Evolutionary conservation across 2,113 vertebrate genomes (phyloP).

Genomic region (Melospiza georgiana): DNA sequence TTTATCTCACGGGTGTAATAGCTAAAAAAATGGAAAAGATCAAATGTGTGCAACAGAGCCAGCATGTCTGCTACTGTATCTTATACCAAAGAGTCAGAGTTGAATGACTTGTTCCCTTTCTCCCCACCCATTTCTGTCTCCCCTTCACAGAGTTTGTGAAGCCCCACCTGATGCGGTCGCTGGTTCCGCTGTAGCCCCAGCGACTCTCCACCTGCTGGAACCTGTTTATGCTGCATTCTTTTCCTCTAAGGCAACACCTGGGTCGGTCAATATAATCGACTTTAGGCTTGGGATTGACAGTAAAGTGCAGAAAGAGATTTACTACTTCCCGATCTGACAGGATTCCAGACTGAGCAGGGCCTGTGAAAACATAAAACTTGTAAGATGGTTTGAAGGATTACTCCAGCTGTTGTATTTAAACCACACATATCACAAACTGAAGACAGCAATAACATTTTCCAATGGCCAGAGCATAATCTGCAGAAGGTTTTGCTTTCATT

Average conservation of each 20-base stretch:
- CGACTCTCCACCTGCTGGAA: constrained; percentile 97
- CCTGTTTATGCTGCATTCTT: constrained; percentile 91
- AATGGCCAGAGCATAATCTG: background rate
- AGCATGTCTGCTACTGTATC: background rate
- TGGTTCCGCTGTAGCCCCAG: constrained; percentile 95
- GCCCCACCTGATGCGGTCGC: constrained; percentile 89
- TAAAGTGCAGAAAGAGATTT: constrained; percentile 96
- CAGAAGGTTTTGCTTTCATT: background rate
- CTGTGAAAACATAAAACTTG: constrained; percentile 77
- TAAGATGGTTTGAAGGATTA: background rate
- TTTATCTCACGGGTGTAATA: background rate
- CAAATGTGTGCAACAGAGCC: background rate
- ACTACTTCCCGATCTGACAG: constrained; percentile 93
- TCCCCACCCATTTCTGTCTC: background rate
- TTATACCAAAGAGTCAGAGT: background rate
- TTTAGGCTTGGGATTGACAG: constrained; percentile 94
- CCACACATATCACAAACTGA: background rate
- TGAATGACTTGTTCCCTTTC: background rate
- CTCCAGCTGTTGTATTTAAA: background rate
- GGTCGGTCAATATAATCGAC: constrained; percentile 93
- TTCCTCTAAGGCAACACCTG: constrained; percentile 90
- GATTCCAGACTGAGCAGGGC: constrained; percentile 94
- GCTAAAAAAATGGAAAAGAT: background rate
- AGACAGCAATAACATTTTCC: background rate
- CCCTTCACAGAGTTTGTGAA: background rate